A percentile compares a stretch with the other conserved stretches of the same genome.
These are phyloP conservation scores for Acanthurus tractus DNA, from an alignment of 2,797 vertebrate species.

Conservation along the genomic window DNA sequence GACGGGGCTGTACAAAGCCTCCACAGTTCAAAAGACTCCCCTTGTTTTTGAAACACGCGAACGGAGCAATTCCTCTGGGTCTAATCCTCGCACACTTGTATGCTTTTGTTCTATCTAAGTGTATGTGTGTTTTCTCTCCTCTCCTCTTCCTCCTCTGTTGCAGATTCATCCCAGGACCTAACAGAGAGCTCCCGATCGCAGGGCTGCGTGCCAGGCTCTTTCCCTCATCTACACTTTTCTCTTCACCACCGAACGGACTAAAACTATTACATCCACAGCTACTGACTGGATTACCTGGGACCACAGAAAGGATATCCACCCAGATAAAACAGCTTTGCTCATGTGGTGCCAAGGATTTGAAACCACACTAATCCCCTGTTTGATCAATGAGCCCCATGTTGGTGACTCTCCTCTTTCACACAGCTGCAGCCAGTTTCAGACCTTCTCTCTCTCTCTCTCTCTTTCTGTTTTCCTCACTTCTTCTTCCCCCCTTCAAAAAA, in stretches of 20 bases:
- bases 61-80: constrained; percentile 68
- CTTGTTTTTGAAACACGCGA: constrained; percentile 59
- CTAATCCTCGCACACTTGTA: constrained; percentile 71
- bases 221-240: constrained; percentile 69
- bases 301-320: constrained; percentile 80
- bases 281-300: constrained; percentile 93
- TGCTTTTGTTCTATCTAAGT: constrained; percentile 80
- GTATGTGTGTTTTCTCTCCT: constrained; percentile 76
- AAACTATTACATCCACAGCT: constrained; percentile 89
- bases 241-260: constrained; percentile 79
- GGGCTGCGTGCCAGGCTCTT: constrained; percentile 79
- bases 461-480: constrained; percentile 39
- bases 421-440: constrained; percentile 72
- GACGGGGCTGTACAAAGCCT: constrained; percentile 56
- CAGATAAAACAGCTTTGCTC: constrained; percentile 82
- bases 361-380: constrained; percentile 82
- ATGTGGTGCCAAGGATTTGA: constrained; percentile 84
- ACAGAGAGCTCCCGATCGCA: constrained; percentile 82
- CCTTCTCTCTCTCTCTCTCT: constrained; percentile 17
- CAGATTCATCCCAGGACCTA: constrained; percentile 99
- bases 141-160: constrained; percentile 79
- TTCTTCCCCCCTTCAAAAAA: constrained; percentile 27
- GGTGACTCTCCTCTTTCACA: constrained; percentile 76
- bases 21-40: constrained; percentile 67
- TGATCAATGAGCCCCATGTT: constrained; percentile 80